Evolutionary conservation across 2,797 vertebrate genomes (phyloP).

Genomic region (Arremon aurantiirostris): DNA sequence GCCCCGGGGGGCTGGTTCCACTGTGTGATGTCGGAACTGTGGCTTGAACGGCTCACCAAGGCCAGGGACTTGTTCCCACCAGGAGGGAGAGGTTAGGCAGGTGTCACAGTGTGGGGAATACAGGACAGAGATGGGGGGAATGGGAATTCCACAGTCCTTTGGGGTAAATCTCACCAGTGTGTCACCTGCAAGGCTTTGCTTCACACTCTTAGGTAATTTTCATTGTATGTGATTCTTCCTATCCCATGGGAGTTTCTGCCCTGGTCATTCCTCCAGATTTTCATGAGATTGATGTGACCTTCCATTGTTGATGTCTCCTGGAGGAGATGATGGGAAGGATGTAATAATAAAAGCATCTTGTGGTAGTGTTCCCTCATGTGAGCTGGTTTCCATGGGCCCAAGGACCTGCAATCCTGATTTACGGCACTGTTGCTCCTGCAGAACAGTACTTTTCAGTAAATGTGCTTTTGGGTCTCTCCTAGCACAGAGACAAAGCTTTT

Average conservation of each 20-base stretch:
- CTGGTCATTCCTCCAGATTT: not conserved
- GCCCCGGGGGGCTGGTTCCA: fast-evolving
- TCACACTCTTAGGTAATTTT: not conserved
- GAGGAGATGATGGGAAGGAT: not conserved
- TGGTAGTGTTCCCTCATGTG: not conserved
- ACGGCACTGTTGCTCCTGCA: not conserved
- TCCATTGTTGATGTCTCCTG: not conserved
- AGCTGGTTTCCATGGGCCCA: not conserved
- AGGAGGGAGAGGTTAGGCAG: not conserved
- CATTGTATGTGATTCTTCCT: not conserved
- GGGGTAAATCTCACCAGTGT: fast-evolving
- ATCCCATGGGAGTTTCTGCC: not conserved
- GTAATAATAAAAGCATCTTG: not conserved
- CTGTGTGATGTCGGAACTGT: not conserved
- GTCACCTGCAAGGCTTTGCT: not conserved
- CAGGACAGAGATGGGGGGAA: fast-evolving
- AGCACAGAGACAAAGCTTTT: not conserved
- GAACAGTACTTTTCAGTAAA: not conserved
- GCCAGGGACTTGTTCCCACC: not conserved
- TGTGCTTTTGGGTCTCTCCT: not conserved
- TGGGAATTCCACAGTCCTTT: not conserved
- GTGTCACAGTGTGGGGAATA: not conserved
- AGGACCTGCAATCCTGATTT: not conserved
- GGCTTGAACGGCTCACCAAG: not conserved
- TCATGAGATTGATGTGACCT: not conserved